phyloP scores from a whole-genome alignment of 2,797 vertebrate genomes.

The Varecia variegata region DNA sequence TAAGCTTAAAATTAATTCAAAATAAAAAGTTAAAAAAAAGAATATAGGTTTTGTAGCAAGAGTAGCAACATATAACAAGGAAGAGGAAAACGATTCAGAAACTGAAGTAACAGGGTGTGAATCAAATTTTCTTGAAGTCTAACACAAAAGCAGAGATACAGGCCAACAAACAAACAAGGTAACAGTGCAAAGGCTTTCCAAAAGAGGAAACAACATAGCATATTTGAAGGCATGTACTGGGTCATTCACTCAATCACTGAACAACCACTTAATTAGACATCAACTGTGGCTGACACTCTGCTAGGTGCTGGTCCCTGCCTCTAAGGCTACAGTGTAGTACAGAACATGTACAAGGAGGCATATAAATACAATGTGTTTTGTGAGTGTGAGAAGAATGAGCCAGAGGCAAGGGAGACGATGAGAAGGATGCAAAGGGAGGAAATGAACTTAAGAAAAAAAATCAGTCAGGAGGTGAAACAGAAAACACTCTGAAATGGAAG shows the following conservation, averaged over 20 bases:
- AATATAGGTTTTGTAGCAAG: background rate
- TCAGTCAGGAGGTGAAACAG: background rate
- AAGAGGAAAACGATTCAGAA: background rate
- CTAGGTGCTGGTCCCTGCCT: background rate
- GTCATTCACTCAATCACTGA: background rate
- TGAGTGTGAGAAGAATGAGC: background rate
- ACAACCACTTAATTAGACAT: background rate
- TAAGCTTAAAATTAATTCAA: slow-evolving; percentile 49
- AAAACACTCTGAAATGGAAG: slow-evolving; percentile 10
- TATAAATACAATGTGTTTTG: background rate
- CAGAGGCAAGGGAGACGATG: background rate
- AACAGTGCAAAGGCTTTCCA: background rate
- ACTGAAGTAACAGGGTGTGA: background rate
- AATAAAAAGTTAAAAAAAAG: background rate
- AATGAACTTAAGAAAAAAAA: slow-evolving; percentile 9
- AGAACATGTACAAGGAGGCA: background rate
- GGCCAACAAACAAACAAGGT: background rate
- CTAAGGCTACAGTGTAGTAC: background rate
- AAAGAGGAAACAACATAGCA: background rate
- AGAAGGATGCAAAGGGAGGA: background rate
- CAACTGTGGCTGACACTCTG: background rate
- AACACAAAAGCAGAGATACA: background rate
- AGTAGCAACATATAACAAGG: background rate
- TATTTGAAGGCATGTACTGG: background rate
- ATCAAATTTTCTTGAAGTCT: background rate